Conservation (phyloP, 2,113 vertebrate species). For the Amazona vittata region DNA sequence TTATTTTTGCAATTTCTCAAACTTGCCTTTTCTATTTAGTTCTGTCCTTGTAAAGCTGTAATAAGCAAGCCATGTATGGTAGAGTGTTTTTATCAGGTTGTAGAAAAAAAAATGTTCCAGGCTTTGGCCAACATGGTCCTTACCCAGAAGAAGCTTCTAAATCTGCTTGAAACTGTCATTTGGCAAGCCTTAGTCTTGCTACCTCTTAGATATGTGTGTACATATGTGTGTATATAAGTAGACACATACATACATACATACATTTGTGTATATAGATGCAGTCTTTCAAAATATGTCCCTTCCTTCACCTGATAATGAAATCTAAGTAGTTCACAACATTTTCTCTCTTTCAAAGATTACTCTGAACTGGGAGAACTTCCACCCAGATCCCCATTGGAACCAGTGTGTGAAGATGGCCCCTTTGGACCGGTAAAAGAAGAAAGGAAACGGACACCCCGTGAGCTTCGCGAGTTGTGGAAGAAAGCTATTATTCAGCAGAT, state of each 20-base stretch:
- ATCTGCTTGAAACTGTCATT: background rate
- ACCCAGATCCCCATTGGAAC: slow-evolving; percentile 70
- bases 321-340: background rate
- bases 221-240: rapidly evolving
- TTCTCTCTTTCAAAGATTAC: slow-evolving; percentile 76
- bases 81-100: background rate
- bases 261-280: background rate
- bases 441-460: slow-evolving; percentile 77
- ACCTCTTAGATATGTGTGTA: background rate
- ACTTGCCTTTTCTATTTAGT: background rate
- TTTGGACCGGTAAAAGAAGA: slow-evolving; percentile 82
- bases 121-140: background rate
- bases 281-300: background rate
- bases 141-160: background rate
- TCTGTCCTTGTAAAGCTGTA: background rate
- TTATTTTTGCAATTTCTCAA: background rate
- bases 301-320: background rate
- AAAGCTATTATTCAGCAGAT: slow-evolving; percentile 97
- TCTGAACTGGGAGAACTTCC: slow-evolving; percentile 82
- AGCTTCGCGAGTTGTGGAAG: slow-evolving; percentile 92
- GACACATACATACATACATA: background rate
- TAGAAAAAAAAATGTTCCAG: background rate
- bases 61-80: background rate
- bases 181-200: background rate
- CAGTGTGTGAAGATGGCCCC: slow-evolving; percentile 75